Evolutionary conservation across 2,797 vertebrate species (phyloP).

Genomic region (Rhabdophis nuchalis): DNA sequence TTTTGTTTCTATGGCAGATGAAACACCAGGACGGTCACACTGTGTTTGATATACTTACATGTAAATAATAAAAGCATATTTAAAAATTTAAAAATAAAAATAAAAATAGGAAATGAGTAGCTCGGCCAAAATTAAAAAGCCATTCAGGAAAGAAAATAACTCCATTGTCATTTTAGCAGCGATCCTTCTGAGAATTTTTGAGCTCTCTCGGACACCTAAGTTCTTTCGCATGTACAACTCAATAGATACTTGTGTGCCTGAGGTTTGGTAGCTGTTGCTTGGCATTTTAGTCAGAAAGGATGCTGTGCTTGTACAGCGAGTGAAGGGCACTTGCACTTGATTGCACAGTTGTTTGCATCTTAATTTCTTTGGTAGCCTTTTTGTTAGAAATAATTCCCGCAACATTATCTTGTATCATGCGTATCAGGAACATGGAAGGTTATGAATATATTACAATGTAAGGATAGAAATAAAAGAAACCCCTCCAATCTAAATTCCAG

Average conservation of each 20-base stretch:
- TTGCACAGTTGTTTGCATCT: conserved; percentile 25
- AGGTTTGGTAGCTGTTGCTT: neutral
- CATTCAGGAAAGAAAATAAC: conserved; percentile 46
- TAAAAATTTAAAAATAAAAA: neutral
- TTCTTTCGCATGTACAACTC: neutral
- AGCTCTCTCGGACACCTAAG: neutral
- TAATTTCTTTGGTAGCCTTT: conserved; percentile 39
- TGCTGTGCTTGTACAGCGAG: conserved; percentile 12
- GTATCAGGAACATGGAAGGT: conserved; percentile 59
- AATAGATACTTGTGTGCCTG: neutral
- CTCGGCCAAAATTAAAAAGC: conserved; percentile 14
- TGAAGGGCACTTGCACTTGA: conserved; percentile 34
- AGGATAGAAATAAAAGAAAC: conserved; percentile 28
- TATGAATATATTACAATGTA: conserved; percentile 15
- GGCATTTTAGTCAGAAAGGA: neutral
- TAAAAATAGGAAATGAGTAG: neutral
- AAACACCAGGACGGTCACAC: no score
- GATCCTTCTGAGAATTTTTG: neutral
- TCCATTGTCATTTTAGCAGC: neutral
- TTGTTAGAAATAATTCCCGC: neutral
- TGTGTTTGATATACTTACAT: no score
- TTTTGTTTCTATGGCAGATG: no score
- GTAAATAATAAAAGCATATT: no score
- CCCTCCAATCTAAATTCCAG: conserved; percentile 58
- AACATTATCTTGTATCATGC: conserved; percentile 31